Evolutionary conservation across 2,113 vertebrate genomes (phyloP).

Genomic region (Phylloscopus trochilus): DNA sequence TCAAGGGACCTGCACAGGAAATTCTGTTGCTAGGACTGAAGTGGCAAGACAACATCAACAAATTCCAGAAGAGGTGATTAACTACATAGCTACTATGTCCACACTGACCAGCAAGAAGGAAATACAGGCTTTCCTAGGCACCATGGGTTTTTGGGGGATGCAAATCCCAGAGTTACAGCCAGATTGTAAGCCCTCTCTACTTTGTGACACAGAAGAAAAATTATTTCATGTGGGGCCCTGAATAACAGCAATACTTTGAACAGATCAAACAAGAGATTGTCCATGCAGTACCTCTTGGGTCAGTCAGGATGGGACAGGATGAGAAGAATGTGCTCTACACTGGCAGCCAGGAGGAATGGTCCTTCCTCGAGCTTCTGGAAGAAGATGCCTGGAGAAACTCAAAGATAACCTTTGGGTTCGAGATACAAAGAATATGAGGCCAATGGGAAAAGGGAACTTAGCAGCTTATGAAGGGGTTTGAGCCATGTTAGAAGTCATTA

Average conservation of each 20-base stretch:
- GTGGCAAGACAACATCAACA: neutral
- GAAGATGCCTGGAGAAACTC: neutral
- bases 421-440: neutral
- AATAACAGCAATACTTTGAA: neutral
- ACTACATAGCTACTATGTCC: neutral
- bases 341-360: neutral
- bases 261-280: neutral
- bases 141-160: neutral
- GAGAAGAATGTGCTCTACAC: neutral
- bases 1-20: neutral
- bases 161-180: neutral
- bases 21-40: neutral
- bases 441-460: neutral
- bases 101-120: neutral
- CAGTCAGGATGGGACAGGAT: neutral
- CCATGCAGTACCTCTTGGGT: neutral
- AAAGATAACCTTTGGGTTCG: neutral
- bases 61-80: neutral
- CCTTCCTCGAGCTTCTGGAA: neutral
- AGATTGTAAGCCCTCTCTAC: neutral
- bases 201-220: neutral
- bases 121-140: neutral
- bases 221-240: neutral
- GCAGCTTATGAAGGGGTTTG: neutral
- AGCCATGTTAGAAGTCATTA: neutral